These are phyloP conservation scores for Microctonus hyperodae DNA, from an alignment of 2,888 invertebrate species.

Conservation along the genomic window DNA sequence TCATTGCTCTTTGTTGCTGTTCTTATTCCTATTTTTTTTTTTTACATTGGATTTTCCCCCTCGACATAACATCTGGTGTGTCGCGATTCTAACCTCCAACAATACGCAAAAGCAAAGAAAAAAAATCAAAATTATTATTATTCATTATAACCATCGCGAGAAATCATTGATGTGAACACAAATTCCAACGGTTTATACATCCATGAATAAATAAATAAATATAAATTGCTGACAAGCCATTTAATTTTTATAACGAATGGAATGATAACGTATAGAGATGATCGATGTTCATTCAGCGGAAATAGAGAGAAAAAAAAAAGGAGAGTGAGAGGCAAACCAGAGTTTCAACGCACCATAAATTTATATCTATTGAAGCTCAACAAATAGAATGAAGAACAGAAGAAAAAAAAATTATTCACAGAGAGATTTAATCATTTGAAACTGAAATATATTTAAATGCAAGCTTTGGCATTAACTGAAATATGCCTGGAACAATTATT, in stretches of 20 bases:
- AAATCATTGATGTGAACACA: slow-evolving; percentile 5
- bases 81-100: slow-evolving; percentile 23
- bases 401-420: too few species aligned
- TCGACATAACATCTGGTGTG: slow-evolving; percentile 26
- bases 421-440: background rate
- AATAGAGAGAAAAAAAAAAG: background rate
- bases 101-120: too few species aligned
- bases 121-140: too few species aligned
- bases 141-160: background rate
- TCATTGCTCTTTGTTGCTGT: slow-evolving; percentile 7
- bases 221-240: slow-evolving; percentile 7
- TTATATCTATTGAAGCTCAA: background rate
- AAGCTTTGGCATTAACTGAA: background rate
- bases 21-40: slow-evolving; percentile 10
- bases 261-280: background rate
- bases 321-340: too few species aligned
- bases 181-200: background rate
- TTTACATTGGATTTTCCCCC: slow-evolving; percentile 19
- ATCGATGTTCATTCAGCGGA: background rate
- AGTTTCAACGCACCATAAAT: background rate
- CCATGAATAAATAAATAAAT: too few species aligned
- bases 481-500: background rate
- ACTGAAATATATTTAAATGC: background rate
- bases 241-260: background rate
- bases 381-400: background rate